Evolutionary conservation across 2,113 vertebrate species (phyloP).

Genomic region (Nerophis lumbriciformis): DNA sequence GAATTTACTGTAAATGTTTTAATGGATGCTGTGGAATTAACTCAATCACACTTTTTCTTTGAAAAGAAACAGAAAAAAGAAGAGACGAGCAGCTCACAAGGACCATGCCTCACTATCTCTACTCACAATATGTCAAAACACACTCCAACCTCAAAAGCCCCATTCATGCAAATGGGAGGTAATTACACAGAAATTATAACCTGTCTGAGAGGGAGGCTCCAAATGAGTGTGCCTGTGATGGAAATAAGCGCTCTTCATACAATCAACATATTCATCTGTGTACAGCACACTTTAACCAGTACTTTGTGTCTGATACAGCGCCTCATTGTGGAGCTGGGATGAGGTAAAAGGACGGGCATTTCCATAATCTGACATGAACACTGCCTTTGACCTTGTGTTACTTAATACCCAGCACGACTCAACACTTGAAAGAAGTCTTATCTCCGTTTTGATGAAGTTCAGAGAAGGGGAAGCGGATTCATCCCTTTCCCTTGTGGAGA

Average conservation of each 20-base stretch:
- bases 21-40: slow-evolving; percentile 21
- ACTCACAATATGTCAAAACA: slow-evolving; percentile 47
- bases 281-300: slow-evolving; percentile 36
- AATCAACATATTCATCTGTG: slow-evolving; percentile 44
- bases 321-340: slow-evolving; percentile 33
- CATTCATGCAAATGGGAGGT: slow-evolving; percentile 53
- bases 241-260: slow-evolving; percentile 45
- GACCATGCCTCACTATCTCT: slow-evolving; percentile 28
- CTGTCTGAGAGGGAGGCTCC: slow-evolving; percentile 49
- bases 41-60: slow-evolving; percentile 24
- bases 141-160: slow-evolving; percentile 48
- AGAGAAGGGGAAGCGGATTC: slow-evolving; percentile 52
- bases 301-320: slow-evolving; percentile 18
- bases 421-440: slow-evolving; percentile 62
- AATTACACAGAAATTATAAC: slow-evolving; percentile 64
- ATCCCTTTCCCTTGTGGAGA: slow-evolving; percentile 41
- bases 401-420: slow-evolving; percentile 60
- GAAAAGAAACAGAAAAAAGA: slow-evolving; percentile 16
- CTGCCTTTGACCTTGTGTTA: slow-evolving; percentile 59
- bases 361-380: slow-evolving; percentile 65
- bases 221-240: slow-evolving; percentile 46
- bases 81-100: slow-evolving; percentile 20
- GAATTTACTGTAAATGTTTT: slow-evolving; percentile 10
- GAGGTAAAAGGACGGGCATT: slow-evolving; percentile 51
- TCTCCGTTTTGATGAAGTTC: slow-evolving; percentile 63